Evolutionary conservation across 1,140 invertebrate genomes (phyloP).

Genomic region (Reticulitermes speratus): DNA sequence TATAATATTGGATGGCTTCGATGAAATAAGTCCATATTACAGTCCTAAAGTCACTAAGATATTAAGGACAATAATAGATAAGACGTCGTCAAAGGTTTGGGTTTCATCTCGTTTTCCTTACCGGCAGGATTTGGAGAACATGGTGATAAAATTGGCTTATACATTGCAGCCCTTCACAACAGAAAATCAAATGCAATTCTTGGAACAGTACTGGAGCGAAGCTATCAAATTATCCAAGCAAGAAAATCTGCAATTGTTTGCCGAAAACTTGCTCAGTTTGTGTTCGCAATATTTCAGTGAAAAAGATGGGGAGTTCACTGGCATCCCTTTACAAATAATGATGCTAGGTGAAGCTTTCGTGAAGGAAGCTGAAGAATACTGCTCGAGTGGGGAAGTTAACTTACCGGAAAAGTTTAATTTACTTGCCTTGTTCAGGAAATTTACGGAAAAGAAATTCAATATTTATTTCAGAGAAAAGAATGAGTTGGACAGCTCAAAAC

Average conservation of each 20-base stretch:
- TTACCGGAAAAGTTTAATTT: background rate
- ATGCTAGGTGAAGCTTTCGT: background rate
- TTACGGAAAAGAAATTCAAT: too few species aligned
- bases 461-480: too few species aligned
- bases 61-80: background rate
- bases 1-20: too few species aligned
- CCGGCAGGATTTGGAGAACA: background rate
- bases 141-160: background rate
- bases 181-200: background rate
- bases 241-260: background rate
- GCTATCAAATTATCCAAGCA: background rate
- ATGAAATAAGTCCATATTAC: too few species aligned
- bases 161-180: background rate
- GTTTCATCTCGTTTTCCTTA: background rate
- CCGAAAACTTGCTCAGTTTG: background rate
- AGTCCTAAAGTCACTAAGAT: too few species aligned
- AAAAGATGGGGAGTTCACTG: background rate
- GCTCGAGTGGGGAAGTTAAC: background rate
- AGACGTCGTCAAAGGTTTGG: background rate
- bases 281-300: background rate
- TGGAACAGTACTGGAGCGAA: too few species aligned
- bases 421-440: too few species aligned
- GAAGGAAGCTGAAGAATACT: background rate
- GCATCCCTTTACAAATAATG: background rate
- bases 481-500: too few species aligned